Percentiles rank a stretch among this genome's conserved stretches.
Evolutionary conservation across 2,888 invertebrate genomes (phyloP).

Genomic region (Sarcophaga subvicina): DNA sequence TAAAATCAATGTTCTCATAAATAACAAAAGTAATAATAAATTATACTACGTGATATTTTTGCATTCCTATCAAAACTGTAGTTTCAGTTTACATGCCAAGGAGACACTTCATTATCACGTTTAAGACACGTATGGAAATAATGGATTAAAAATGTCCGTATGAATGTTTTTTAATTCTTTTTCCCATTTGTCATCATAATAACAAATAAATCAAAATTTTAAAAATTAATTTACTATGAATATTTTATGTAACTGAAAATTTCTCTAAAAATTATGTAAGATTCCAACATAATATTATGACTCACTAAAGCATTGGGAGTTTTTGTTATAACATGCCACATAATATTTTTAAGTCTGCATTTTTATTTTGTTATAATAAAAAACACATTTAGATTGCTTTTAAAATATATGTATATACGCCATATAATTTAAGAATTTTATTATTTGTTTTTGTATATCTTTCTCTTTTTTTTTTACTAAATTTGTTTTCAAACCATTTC

Average conservation of each 20-base stretch:
- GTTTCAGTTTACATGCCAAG: not conserved
- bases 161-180: not conserved
- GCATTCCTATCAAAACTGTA: not conserved
- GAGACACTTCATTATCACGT: constrained; percentile 41
- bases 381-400: not conserved
- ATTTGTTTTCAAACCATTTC: constrained; percentile 49
- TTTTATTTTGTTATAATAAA: not conserved
- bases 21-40: constrained; percentile 25
- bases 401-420: not conserved
- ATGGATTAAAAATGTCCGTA: not conserved
- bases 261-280: not conserved
- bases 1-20: not conserved
- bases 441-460: constrained; percentile 22
- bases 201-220: not conserved
- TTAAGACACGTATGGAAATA: constrained; percentile 16
- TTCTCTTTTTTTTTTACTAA: constrained; percentile 8
- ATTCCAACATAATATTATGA: not conserved
- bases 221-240: not conserved
- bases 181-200: not conserved
- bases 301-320: not conserved
- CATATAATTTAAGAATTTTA: constrained; percentile 25
- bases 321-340: not conserved
- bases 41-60: constrained; percentile 59
- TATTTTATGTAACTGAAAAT: not conserved
- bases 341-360: not conserved